These are phyloP conservation scores for Gadus chalcogrammus DNA, from an alignment of 2,113 vertebrate genomes.

Conservation along the genomic window DNA sequence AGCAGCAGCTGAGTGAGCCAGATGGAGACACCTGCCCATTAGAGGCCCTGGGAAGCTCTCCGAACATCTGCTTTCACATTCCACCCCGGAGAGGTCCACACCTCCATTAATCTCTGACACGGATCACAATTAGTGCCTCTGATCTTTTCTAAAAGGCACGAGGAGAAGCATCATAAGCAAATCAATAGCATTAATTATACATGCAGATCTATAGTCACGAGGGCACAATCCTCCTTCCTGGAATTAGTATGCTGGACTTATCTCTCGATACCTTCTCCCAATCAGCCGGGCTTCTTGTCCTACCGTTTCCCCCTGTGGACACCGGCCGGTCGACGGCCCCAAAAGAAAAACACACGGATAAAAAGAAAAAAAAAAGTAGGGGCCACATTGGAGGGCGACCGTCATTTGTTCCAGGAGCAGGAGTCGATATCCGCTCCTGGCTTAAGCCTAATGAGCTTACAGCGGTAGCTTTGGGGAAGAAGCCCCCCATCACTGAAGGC, in stretches of 20 bases:
- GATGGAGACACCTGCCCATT: conserved; percentile 59
- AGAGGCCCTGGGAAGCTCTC: conserved; percentile 48
- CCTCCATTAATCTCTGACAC: conserved; percentile 74
- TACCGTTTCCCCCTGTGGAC: too few species aligned
- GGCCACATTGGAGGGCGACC: background rate
- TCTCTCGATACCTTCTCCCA: conserved; percentile 20
- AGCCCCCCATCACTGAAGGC: conserved; percentile 11
- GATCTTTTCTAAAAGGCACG: conserved; percentile 53
- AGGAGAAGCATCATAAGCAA: conserved; percentile 56
- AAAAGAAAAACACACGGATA: background rate
- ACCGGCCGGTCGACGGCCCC: background rate
- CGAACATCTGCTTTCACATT: conserved; percentile 65
- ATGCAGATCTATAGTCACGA: conserved; percentile 49
- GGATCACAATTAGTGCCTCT: conserved; percentile 70
- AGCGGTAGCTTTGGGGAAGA: background rate
- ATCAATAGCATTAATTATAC: conserved; percentile 70
- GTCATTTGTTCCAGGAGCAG: background rate
- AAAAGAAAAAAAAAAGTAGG: background rate
- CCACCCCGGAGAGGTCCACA: conserved; percentile 46
- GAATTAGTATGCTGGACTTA: conserved; percentile 15
- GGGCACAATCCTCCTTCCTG: conserved; percentile 28
- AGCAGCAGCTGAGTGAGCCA: conserved; percentile 36
- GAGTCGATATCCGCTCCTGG: conserved; percentile 3
- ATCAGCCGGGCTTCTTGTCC: background rate
- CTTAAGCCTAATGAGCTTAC: background rate